Evolutionary conservation across 2,888 invertebrate genomes (phyloP), one percentile per base, ranked within the genome.

Genomic region (Limenitis camilla): DNA sequence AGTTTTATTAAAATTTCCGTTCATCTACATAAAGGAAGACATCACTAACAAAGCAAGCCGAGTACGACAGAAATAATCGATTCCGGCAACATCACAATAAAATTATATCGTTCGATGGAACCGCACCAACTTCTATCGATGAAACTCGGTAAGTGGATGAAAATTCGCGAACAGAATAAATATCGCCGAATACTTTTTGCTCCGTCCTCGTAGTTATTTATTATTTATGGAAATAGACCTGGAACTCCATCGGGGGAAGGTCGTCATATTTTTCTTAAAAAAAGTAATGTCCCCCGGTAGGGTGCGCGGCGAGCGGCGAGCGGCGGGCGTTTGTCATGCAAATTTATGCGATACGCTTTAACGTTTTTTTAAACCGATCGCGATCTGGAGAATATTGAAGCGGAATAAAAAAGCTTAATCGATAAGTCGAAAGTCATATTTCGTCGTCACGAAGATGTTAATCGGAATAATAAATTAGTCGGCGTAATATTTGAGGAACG

Each of bases 261-360:
- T 45, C 36, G n/a, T n/a, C n/a, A n/a, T n/a, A 84, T 84, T 85
- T 84, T 83, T 80, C 81, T 83, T 83, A 77, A 82, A 81, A 79
- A 82, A 84, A 81, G 78, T 81, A 80, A 81, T 78, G 77, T 78
- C 79, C 80, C 74, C 72, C 70, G 65, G 59, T 60, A n/a, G n/a
- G n/a, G n/a, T n/a, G n/a, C n/a, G n/a, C n/a, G n/a, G n/a, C n/a
- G n/a, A n/a, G n/a, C n/a, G n/a, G n/a, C n/a, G n/a, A n/a, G 71
- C 76, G 74, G 72, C 69, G 68, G 65, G 67, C 79, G 81, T 79
- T 84, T 84, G 74, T 84, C 81, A 84, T 84, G 85, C 76, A 80
- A 85, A 85, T 84, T 84, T 85, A 85, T 85, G 81, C 83, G 76
- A 81, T 78, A 77, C 79, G 79, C 73, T 82, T 81, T 80, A 72